Conservation (phyloP, 1,140 invertebrate species). For the Bombus huntii region DNA sequence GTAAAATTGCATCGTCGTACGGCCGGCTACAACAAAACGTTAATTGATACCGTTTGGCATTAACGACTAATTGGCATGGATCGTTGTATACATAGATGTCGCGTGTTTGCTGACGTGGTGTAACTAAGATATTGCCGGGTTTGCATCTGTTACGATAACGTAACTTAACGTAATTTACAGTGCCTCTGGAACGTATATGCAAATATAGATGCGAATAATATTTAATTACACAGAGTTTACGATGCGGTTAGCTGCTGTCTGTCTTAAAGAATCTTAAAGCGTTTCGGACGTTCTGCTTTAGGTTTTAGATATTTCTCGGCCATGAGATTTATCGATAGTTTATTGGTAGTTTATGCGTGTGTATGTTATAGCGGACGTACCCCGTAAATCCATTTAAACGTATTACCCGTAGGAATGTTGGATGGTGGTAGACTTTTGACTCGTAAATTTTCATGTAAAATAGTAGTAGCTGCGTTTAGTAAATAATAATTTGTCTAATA, state of each 20-base stretch:
- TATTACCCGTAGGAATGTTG: background rate
- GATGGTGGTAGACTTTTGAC: too few relatives aligned
- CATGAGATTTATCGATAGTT: background rate
- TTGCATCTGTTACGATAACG: background rate
- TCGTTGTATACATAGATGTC: background rate
- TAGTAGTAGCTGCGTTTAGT: too few relatives aligned
- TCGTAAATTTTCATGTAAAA: too few relatives aligned
- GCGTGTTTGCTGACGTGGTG: background rate
- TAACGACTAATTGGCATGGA: constrained; percentile 37
- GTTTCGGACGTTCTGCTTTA: background rate
- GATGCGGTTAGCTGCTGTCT: background rate
- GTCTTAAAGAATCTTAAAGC: background rate
- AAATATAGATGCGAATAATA: constrained; percentile 1
- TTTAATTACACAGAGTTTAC: background rate
- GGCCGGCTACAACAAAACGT: background rate
- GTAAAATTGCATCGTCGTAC: background rate
- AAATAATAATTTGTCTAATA: background rate
- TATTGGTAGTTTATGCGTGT: background rate
- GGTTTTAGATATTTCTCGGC: too few relatives aligned
- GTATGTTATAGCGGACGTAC: background rate
- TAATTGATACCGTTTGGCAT: constrained; percentile 28
- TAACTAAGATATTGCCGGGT: background rate
- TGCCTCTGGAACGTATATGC: background rate
- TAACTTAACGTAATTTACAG: background rate
- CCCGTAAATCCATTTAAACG: background rate